phyloP scores from a whole-genome alignment of 2,888 invertebrate species.

The Cryptocephalus moraei region DNA sequence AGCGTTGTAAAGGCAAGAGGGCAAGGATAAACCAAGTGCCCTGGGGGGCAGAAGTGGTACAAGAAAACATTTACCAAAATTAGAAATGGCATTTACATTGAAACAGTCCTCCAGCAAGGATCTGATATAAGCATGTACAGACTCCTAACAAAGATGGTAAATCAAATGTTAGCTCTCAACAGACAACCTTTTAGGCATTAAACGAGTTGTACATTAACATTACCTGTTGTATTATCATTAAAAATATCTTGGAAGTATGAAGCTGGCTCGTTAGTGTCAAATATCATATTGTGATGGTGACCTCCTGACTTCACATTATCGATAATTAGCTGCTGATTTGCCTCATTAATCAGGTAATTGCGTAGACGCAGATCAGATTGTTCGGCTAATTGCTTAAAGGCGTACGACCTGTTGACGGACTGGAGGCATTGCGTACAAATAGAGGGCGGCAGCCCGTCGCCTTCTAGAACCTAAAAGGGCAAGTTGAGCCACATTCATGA shows the following conservation, averaged over 20 bases:
- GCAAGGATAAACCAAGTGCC: too few relatives aligned
- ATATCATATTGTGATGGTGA: conserved; percentile 24
- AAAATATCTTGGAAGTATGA: conserved; percentile 36
- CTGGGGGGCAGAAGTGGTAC: too few relatives aligned
- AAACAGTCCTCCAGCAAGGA: too few relatives aligned
- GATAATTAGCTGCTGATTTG: conserved; percentile 11
- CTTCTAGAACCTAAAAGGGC: conserved; percentile 29
- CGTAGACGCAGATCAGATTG: conserved; percentile 33
- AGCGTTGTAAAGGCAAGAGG: too few relatives aligned
- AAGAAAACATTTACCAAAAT: too few relatives aligned
- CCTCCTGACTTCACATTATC: conserved; percentile 23
- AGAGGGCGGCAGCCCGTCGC: conserved; percentile 35
- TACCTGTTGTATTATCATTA: conserved; percentile 29
- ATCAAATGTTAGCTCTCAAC: too few relatives aligned
- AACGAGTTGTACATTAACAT: too few relatives aligned
- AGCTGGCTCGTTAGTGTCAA: conserved; percentile 29
- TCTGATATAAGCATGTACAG: too few relatives aligned
- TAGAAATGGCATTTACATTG: conserved; percentile 21
- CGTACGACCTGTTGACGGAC: conserved; percentile 31
- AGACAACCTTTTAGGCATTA: too few relatives aligned
- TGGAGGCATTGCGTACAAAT: conserved; percentile 36
- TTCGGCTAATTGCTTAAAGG: conserved; percentile 35
- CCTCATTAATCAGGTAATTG: conserved; percentile 26
- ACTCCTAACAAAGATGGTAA: too few relatives aligned
- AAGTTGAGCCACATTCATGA: neutral